Evolutionary conservation across 1,140 invertebrate species (phyloP).

Genomic region (Stegodyphus mimosarum): DNA sequence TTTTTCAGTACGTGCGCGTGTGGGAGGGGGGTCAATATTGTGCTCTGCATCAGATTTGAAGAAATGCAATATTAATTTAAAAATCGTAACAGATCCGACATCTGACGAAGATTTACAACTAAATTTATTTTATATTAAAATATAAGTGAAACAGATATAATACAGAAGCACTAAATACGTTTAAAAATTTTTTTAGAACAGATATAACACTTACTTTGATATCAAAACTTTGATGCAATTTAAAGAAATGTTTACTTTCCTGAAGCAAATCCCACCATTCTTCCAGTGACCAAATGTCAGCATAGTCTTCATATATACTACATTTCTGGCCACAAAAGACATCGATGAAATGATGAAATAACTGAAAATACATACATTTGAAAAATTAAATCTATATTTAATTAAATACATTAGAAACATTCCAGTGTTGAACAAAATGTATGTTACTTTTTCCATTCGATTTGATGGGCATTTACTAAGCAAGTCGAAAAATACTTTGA

Average conservation of each 20-base stretch:
- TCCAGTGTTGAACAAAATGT: not conserved
- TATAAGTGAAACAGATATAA: too few species aligned
- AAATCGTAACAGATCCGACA: too few species aligned
- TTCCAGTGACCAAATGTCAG: slow-evolving; percentile 20
- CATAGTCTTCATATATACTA: slow-evolving; percentile 28
- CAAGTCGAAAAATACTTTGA: slow-evolving; percentile 11
- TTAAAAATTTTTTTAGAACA: too few species aligned
- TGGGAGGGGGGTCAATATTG: too few species aligned
- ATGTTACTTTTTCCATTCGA: slow-evolving; percentile 4
- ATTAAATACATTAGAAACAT: not conserved
- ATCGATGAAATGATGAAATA: slow-evolving; percentile 42
- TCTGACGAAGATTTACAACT: too few species aligned
- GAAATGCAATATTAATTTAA: too few species aligned
- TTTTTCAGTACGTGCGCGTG: too few species aligned
- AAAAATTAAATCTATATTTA: not conserved
- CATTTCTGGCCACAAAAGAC: slow-evolving; percentile 18
- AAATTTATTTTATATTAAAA: too few species aligned
- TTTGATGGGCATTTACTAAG: slow-evolving; percentile 18
- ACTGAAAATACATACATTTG: slow-evolving; percentile 7
- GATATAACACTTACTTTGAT: slow-evolving; percentile 10
- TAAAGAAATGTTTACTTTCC: slow-evolving; percentile 13
- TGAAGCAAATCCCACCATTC: slow-evolving; percentile 44
- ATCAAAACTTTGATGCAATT: not conserved
- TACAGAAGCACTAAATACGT: too few species aligned
- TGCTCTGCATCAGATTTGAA: too few species aligned